These are phyloP conservation scores for Platycercus adscitus DNA, from an alignment of 2,113 vertebrate genomes.

Conservation along the genomic window DNA sequence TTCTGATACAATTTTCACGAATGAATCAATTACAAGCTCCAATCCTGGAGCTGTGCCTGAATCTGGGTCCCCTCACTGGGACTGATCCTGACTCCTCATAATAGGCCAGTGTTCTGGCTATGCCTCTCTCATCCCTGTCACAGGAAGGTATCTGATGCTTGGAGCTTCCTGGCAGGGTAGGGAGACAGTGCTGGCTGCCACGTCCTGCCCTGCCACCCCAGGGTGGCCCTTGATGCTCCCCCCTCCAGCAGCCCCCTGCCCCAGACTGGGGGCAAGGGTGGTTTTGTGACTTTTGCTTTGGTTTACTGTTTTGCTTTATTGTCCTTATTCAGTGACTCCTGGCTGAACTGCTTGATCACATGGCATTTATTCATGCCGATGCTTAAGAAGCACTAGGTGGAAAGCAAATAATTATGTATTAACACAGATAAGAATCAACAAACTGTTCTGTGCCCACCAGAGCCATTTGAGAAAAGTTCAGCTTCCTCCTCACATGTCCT, in stretches of 20 bases:
- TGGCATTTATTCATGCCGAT: background rate
- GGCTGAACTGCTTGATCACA: background rate
- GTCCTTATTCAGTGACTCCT: background rate
- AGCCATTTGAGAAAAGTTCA: background rate
- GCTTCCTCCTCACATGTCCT: background rate
- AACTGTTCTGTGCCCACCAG: background rate
- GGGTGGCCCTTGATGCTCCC: fast-evolving
- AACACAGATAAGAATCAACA: background rate
- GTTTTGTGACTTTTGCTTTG: background rate
- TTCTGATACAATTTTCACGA: background rate
- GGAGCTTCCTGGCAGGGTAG: background rate
- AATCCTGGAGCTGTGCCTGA: background rate
- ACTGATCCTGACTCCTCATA: background rate
- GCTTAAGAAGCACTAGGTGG: background rate
- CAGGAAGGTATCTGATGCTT: fast-evolving
- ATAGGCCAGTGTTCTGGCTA: fast-evolving
- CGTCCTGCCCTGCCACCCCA: background rate
- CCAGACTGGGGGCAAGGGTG: background rate
- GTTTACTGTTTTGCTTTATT: background rate
- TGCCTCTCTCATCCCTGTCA: background rate
- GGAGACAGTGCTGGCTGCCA: background rate
- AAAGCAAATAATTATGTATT: background rate
- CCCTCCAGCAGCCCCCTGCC: fast-evolving
- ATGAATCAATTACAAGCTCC: background rate
- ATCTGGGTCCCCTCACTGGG: fast-evolving